Base-by-base conservation (phyloP, 2,113 vertebrate genomes). In the Glaucomys volans region DNA sequence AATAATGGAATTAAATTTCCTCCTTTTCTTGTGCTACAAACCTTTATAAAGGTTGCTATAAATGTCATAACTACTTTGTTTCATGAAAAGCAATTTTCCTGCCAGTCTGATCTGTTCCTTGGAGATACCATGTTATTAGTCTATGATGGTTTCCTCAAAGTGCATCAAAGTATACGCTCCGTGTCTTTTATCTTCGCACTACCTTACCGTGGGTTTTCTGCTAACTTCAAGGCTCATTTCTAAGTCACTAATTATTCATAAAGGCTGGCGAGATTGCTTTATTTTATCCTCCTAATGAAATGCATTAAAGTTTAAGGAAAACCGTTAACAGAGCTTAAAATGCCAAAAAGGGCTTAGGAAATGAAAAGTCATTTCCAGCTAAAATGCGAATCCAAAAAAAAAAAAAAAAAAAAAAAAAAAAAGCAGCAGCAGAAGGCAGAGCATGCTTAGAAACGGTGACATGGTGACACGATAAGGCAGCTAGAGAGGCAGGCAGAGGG, bases 221-320 rank as follows among this genome's bases (percentile, higher is more conserved):
- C 88, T 14, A 37, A 86, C 91, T 96, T 85, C n/a, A 12, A 91
- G 71, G 66, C 86, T 95, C 82, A 7, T 91, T 97, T 93, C 91
- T 93, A 94, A 95, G 94, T 87, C 94, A 97, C 93, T 94, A 96
- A 96, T 97, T 97, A 97, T 96, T 96, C 93, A 94, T 92, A 95
- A 92, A 97, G 47, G 66, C 88, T 32, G 76, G 44, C 13, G 59
- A 90, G 84, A 80, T 83, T 71, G 91, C 90, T 93, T 94, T 94
- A 97, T 95, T 93, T 97, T 96, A 96, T 90, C 67, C 83, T 81
- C 40, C 92, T 95, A 80, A 93, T 91, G 87, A 97, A 95, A 75
- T 93, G 91, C 83, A 87, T 94, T 96, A 77, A 97, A 90, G 79
- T 95, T 97, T 80, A 96, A 97, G 94, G 87, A 83, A 87, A 84